phyloP scores from a whole-genome alignment of 2,888 invertebrate species.

The Limnephilus lunatus region DNA sequence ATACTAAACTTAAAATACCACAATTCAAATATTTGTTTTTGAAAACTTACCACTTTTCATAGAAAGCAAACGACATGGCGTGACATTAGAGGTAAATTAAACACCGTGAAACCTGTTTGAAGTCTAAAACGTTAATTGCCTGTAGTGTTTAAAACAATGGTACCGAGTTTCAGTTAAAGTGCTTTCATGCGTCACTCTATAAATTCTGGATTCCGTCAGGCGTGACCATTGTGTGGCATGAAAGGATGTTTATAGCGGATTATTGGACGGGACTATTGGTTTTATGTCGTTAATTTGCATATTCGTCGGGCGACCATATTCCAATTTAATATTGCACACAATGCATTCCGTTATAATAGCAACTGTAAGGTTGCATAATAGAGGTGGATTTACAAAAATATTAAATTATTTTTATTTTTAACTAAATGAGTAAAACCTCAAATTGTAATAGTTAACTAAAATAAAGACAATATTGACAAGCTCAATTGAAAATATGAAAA shows the following conservation, averaged over 20 bases:
- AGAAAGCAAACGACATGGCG: background rate
- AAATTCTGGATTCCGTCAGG: background rate
- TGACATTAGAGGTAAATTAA: background rate
- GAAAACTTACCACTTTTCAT: no score
- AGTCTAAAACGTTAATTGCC: background rate
- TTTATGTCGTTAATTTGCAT: background rate
- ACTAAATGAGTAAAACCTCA: no score
- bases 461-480: no score
- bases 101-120: background rate
- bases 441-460: no score
- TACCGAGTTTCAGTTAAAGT: background rate
- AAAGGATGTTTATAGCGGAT: background rate
- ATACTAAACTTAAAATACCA: no score
- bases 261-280: background rate
- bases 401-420: no score
- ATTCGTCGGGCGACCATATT: background rate
- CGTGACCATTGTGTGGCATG: background rate
- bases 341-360: background rate
- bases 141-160: background rate
- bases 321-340: background rate
- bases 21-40: no score
- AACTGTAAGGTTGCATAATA: background rate
- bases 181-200: background rate
- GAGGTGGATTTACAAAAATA: background rate
- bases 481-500: no score